phyloP scores from a whole-genome alignment of 2,888 invertebrate genomes.

The Melieria picta region DNA sequence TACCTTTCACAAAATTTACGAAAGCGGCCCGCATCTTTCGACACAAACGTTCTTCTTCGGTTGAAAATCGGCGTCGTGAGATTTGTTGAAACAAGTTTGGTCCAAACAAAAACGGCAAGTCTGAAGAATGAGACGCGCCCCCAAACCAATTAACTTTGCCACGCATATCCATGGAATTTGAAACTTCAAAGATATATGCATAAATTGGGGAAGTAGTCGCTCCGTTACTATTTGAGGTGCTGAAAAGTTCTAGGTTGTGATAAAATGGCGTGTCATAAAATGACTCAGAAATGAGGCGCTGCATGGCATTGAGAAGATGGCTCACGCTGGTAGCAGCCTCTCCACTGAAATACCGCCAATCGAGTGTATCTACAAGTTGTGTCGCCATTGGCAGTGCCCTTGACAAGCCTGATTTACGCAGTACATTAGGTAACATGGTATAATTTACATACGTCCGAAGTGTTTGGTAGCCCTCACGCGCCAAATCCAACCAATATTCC shows the following conservation, averaged over 20 bases:
- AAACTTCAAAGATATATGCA: constrained; percentile 63
- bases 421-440: constrained; percentile 71
- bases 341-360: constrained; percentile 63
- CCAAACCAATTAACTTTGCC: constrained; percentile 64
- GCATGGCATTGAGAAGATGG: constrained; percentile 59
- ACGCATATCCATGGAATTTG: constrained; percentile 65
- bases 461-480: constrained; percentile 69
- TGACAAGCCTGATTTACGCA: constrained; percentile 54
- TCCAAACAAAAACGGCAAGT: constrained; percentile 74
- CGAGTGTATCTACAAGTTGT: constrained; percentile 52
- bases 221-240: constrained; percentile 27
- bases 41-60: constrained; percentile 71
- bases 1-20: constrained; percentile 69
- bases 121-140: constrained; percentile 75
- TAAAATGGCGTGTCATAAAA: constrained; percentile 63
- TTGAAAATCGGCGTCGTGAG: constrained; percentile 71
- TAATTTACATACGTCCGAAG: constrained; percentile 71
- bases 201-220: constrained; percentile 43
- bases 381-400: background rate
- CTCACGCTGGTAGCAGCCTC: constrained; percentile 47
- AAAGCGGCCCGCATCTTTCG: constrained; percentile 68
- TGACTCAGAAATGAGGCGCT: constrained; percentile 62
- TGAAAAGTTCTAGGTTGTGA: constrained; percentile 53
- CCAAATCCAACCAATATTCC: constrained; percentile 72
- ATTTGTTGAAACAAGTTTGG: constrained; percentile 75